Evolutionary conservation across 2,888 invertebrate species (phyloP).

Genomic region (Cordilura impudica): DNA sequence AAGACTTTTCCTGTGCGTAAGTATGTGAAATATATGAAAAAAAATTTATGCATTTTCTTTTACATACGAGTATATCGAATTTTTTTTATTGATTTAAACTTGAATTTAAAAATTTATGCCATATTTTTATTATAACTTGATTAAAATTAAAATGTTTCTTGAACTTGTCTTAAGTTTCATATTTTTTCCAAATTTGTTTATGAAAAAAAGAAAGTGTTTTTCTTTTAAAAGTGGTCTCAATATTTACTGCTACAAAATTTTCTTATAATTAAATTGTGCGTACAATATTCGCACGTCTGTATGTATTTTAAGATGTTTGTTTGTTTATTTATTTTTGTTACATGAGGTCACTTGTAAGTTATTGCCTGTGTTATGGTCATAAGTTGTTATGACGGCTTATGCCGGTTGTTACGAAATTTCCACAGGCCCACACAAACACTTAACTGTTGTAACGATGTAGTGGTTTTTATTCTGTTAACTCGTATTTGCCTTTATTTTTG

Average conservation of each 20-base stretch:
- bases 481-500: no score
- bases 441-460: no score
- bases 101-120: neutral
- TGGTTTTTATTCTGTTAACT: no score
- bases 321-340: neutral
- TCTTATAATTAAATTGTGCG: slow-evolving; percentile 21
- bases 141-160: neutral
- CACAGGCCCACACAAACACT: neutral
- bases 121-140: slow-evolving; percentile 10
- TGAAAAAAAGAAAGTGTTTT: slow-evolving; percentile 53
- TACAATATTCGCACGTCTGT: neutral
- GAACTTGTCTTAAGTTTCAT: slow-evolving; percentile 20
- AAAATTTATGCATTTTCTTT: slow-evolving; percentile 24
- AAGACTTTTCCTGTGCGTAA: slow-evolving; percentile 12
- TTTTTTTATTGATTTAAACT: neutral
- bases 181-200: slow-evolving; percentile 20
- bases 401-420: slow-evolving; percentile 49
- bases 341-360: neutral
- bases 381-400: slow-evolving; percentile 45
- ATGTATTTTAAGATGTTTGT: neutral
- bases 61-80: neutral
- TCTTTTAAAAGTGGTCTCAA: neutral
- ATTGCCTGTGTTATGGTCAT: slow-evolving; percentile 10
- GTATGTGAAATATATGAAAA: neutral
- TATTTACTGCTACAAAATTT: slow-evolving; percentile 6